Conservation (phyloP, 2,888 invertebrate species). For the Drosophila histrio region DNA sequence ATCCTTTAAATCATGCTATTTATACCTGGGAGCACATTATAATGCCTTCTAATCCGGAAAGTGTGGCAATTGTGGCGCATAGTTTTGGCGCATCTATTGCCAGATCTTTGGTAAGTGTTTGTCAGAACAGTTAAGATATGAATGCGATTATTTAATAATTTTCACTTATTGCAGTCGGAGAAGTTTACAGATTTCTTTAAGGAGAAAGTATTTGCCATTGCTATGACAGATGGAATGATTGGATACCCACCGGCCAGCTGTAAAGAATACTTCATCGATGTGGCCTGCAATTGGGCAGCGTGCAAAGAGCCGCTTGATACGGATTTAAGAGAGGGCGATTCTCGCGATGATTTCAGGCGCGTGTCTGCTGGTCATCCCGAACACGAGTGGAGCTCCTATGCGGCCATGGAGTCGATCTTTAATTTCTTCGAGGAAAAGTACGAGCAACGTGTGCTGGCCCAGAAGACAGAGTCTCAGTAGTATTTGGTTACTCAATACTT, state of each 20-base stretch:
- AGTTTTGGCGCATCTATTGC: conserved; percentile 91
- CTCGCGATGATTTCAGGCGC: conserved; percentile 85
- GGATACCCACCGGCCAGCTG: conserved; percentile 50
- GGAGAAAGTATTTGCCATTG: conserved; percentile 89
- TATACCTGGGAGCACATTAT: conserved; percentile 90
- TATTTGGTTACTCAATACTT: conserved; percentile 18
- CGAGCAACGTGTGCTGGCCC: conserved; percentile 26
- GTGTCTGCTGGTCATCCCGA: conserved; percentile 88
- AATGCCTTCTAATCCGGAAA: conserved; percentile 85
- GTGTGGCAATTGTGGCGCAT: conserved; percentile 90
- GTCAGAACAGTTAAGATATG: neutral
- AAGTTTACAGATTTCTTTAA: conserved; percentile 86
- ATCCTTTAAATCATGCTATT: conserved; percentile 87
- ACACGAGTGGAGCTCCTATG: conserved; percentile 89
- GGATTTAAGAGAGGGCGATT: conserved; percentile 76
- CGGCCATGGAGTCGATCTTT: conserved; percentile 88
- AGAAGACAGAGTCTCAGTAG: conserved; percentile 12
- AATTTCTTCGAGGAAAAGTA: conserved; percentile 85
- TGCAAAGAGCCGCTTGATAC: conserved; percentile 86
- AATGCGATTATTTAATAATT: too few species aligned
- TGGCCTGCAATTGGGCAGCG: conserved; percentile 88
- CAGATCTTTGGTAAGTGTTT: conserved; percentile 85
- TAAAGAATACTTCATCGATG: conserved; percentile 50
- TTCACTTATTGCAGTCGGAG: conserved; percentile 83
- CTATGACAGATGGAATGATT: conserved; percentile 91